Percentiles rank a stretch among this genome's conserved stretches.
These are phyloP conservation scores for Amiota mariae DNA, from an alignment of 2,888 invertebrate species.

Conservation along the genomic window DNA sequence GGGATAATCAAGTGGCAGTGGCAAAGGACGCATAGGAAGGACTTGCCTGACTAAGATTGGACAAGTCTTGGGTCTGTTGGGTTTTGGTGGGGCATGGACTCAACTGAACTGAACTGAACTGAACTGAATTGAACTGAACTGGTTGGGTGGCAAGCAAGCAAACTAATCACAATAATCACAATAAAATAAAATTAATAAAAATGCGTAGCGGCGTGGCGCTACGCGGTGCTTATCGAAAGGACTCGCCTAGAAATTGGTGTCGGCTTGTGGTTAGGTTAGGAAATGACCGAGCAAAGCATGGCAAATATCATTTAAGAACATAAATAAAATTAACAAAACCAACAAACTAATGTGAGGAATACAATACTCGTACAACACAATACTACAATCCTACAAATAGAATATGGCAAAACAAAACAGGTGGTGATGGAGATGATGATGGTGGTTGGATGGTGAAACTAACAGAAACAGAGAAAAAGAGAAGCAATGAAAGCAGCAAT, in stretches of 20 bases:
- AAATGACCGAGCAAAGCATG: conserved; percentile 39
- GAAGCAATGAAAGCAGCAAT: not conserved
- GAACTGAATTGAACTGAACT: not conserved
- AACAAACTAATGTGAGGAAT: conserved; percentile 46
- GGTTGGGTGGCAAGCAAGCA: conserved; percentile 44
- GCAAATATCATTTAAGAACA: conserved; percentile 63
- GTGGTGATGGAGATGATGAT: not conserved
- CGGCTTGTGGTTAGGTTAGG: not conserved
- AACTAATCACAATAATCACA: conserved; percentile 69
- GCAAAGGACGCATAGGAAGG: no score
- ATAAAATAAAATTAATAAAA: conserved; percentile 69
- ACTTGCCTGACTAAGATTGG: no score
- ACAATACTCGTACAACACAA: no score
- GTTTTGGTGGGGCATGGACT: not conserved
- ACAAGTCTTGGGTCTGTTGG: no score
- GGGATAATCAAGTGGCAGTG: no score
- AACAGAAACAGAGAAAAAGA: not conserved
- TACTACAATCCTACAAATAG: no score
- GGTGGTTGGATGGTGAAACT: not conserved
- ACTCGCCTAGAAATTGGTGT: not conserved
- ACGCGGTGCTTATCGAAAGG: not conserved
- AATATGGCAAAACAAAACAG: not conserved
- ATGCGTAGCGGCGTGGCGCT: conserved; percentile 55
- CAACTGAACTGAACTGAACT: not conserved
- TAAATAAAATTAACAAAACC: conserved; percentile 68